Evolutionary conservation across 1,140 invertebrate species (phyloP).

Genomic region (Saccostrea glomerata): DNA sequence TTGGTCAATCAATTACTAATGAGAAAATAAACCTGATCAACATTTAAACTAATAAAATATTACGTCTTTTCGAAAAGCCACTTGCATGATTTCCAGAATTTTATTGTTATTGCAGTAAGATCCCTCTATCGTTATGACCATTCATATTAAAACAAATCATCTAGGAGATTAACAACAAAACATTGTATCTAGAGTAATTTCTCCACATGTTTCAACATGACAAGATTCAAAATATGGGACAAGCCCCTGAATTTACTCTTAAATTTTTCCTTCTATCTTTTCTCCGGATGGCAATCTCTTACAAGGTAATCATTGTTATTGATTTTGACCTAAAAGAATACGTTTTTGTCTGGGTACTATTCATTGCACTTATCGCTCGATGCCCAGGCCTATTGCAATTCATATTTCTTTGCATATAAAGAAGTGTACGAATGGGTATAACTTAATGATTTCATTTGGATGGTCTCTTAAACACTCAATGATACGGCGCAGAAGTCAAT

Average conservation of each 20-base stretch:
- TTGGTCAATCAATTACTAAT: background rate
- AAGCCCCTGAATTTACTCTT: background rate
- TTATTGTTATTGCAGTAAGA: background rate
- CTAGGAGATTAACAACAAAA: background rate
- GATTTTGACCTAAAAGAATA: background rate
- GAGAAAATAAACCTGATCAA: no score
- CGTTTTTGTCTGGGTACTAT: background rate
- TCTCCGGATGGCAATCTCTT: background rate
- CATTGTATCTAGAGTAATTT: background rate
- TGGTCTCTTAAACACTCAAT: constrained; percentile 16
- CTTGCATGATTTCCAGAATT: background rate
- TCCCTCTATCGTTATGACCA: background rate
- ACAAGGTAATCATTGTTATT: background rate
- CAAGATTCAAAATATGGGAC: background rate
- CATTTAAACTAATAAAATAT: background rate
- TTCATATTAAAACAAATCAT: background rate
- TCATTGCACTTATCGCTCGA: background rate
- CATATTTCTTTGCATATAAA: constrained; percentile 11
- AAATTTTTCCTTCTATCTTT: background rate
- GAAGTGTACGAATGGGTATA: constrained; percentile 17
- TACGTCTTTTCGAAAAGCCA: background rate
- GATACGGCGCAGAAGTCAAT: background rate
- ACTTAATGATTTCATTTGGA: constrained; percentile 28
- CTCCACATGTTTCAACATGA: background rate
- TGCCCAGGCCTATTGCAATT: background rate